Evolutionary conservation across 2,797 vertebrate genomes (phyloP).

Genomic region (Danio aesculapii): DNA sequence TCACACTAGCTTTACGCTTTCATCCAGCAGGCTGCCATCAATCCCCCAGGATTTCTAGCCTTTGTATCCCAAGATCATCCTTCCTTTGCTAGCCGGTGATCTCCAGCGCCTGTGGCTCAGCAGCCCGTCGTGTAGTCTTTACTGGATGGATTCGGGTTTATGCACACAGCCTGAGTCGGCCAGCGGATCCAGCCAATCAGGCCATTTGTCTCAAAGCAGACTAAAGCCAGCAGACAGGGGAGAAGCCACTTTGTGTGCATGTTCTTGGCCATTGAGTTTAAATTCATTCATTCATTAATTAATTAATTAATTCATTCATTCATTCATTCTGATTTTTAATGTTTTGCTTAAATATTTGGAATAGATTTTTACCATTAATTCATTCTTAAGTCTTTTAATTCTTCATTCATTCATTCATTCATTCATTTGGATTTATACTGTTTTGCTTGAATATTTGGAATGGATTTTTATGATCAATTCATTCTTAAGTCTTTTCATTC

Average conservation of each 20-base stretch:
- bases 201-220: slow-evolving; percentile 30
- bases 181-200: slow-evolving; percentile 45
- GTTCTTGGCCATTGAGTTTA: not conserved
- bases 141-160: slow-evolving; percentile 24
- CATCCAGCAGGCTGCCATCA: slow-evolving; percentile 19
- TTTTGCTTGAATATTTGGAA: too few species aligned
- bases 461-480: too few species aligned
- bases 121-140: not conserved
- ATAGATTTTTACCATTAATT: too few species aligned
- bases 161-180: slow-evolving; percentile 31
- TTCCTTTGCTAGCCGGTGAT: not conserved
- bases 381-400: too few species aligned
- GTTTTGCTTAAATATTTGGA: too few species aligned
- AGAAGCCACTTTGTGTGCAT: slow-evolving; percentile 12
- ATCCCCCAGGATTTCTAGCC: slow-evolving; percentile 30
- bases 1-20: slow-evolving; percentile 45
- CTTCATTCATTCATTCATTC: too few species aligned
- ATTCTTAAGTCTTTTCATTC: too few species aligned
- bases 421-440: too few species aligned
- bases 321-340: too few species aligned
- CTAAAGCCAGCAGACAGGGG: slow-evolving; percentile 18
- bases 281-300: too few species aligned
- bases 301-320: too few species aligned
- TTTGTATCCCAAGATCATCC: slow-evolving; percentile 46
- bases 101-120: slow-evolving; percentile 26